Evolutionary conservation across 2,888 invertebrate genomes (phyloP), one percentile per base, ranked within the genome.

Genomic region (Zootermopsis nevadensis): DNA sequence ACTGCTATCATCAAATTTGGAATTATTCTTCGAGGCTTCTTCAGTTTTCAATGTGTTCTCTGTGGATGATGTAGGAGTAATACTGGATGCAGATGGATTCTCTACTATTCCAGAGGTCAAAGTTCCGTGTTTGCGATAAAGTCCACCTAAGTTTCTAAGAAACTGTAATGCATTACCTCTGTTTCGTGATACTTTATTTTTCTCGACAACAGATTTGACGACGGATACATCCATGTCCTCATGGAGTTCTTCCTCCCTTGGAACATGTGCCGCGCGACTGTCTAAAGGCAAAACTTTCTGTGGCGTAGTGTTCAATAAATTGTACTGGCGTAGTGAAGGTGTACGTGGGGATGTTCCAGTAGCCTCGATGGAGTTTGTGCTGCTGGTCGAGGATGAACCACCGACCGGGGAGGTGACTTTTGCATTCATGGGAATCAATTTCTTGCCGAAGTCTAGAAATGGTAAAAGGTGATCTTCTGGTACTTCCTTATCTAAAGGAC

Each of bases 391-490:
- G 0, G 77, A 42, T 24, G 55, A 77, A 31, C 77, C 33, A 15
- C 15, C 35, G 27, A 66, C 33, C 12, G 79, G 48, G 0, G 79
- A 79, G 3, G 79, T 79, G 6, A 66, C 35, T n/a, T 55, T 79
- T 33, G n/a, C 66, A 1, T 90, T 90, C 67, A 92, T 87, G 87
- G 79, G 79, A 24, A 79, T 35, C 38, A 79, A 35, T 38, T 94
- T 94, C 87, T 94, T 93, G 0, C 95, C 95, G 87, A 95, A 95
- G 87, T 91, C 93, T 83, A 94, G 90, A 88, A 94, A 95, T 22
- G 94, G 94, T 79, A 93, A 92, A 90, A 94, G 92, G 86, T 94
- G 94, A 88, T 93, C 93, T 72, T 91, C 91, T 0, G 93, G 92
- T 82, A 93, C 89, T 86, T 93, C 93, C 38, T 91, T 89, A 87